These are phyloP conservation scores for Geotrupes spiniger DNA, from an alignment of 2,888 invertebrate species.

Conservation along the genomic window DNA sequence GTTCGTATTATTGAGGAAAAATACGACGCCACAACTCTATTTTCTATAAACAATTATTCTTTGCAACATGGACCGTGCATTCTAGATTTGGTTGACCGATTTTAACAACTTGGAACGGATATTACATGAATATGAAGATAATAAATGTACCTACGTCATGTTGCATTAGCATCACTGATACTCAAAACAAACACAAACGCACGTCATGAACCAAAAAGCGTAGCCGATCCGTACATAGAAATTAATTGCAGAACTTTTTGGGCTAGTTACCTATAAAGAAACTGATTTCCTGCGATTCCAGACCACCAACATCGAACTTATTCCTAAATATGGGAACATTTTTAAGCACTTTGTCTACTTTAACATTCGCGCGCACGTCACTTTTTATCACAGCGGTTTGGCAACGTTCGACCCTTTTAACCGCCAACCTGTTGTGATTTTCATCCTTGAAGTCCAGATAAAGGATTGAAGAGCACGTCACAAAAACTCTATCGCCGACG, in stretches of 20 bases:
- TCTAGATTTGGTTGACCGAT: no score
- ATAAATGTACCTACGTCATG: no score
- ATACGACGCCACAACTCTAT: no score
- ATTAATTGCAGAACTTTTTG: not conserved
- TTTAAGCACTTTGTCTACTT: slow-evolving; percentile 30
- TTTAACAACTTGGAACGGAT: no score
- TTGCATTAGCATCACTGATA: no score
- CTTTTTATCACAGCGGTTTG: slow-evolving; percentile 2
- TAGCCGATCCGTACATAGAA: no score
- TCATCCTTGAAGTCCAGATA: slow-evolving; percentile 47
- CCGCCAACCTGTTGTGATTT: slow-evolving; percentile 13
- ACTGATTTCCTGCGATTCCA: slow-evolving; percentile 46
- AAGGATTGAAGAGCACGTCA: slow-evolving; percentile 58
- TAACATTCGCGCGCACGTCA: slow-evolving; percentile 13
- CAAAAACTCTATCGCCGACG: slow-evolving; percentile 60
- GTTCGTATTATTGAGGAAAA: no score
- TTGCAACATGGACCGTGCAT: no score
- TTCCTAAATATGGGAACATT: slow-evolving; percentile 40
- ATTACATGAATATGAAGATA: no score
- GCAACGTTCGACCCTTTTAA: slow-evolving; percentile 1
- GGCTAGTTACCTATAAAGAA: slow-evolving; percentile 45
- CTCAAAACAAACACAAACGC: no score
- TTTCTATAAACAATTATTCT: no score
- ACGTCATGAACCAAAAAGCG: no score
- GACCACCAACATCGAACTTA: slow-evolving; percentile 41